Base-by-base conservation (phyloP, 2,113 vertebrate species). In the Clarias macrocephalus region DNA sequence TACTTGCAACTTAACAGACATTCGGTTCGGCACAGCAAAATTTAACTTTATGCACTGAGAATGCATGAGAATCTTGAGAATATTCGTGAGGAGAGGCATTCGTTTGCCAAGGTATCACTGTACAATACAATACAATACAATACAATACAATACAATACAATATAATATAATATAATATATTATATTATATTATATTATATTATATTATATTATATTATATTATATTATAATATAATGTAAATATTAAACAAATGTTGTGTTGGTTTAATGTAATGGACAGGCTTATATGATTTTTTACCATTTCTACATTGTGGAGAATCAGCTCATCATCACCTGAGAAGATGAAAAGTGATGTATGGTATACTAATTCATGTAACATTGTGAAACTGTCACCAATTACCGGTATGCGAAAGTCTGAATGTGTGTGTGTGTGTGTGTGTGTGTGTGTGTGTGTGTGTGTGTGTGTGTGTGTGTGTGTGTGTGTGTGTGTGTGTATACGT, bases 381-480 rank as follows among this genome's bases (percentile, higher is more conserved):
- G 79, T 37, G 30, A 81, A 81, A 60, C 75, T 77, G 48, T 54
- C 28, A 28, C 13, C 52, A 76, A 54, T 54, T 42, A 52, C 1
- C 3, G 9, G 72, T 37, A 23, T 19, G 60, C 18, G 42, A 42
- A 37, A 21, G 9, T 28, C 15, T 80, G 65, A 28, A 48, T 18
- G 6, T 65, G 81, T 62, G 52, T 82, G 80, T 33, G 37, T 82
- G 79, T 54, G 54, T 87, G 65, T 25, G 80, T 12, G 79, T 82
- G n/a, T 77, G 72, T 37, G 54, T 77, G 80, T 83, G 81, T 65
- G 57, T 87, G 70, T 21, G 72, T 16, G 72, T 87, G 59, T 9
- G 3, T n/a, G n/a, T n/a, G n/a, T 18, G 6, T 65, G 81, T 62
- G 52, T 82, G 80, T 33, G 37, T 82, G 79, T 54, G 54, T 87